Conservation (phyloP, 2,888 invertebrate species). For the Entomobrya multifasciata region DNA sequence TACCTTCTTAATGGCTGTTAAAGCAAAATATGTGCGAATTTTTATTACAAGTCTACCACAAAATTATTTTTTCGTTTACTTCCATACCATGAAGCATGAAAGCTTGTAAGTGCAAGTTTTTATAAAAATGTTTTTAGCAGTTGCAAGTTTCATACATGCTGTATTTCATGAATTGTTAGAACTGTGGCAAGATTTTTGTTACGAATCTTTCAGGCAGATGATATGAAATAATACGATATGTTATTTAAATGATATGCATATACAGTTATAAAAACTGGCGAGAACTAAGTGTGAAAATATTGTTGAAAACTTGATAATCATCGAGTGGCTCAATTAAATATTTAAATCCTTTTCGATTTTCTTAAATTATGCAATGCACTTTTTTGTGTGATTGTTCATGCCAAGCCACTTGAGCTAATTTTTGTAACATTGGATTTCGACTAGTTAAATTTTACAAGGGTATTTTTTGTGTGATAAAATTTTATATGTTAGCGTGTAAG, state of each 20-base stretch:
- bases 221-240: too few relatives aligned
- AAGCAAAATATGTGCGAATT: slow-evolving; percentile 61
- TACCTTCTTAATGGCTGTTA: slow-evolving; percentile 58
- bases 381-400: neutral
- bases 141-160: too few relatives aligned
- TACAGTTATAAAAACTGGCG: slow-evolving; percentile 31
- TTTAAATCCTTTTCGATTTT: neutral
- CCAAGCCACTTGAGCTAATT: too few relatives aligned
- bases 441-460: slow-evolving; percentile 3
- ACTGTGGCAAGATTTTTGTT: too few relatives aligned
- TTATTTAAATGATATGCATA: slow-evolving; percentile 49
- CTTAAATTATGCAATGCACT: neutral
- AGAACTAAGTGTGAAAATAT: slow-evolving; percentile 61
- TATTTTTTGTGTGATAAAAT: slow-evolving; percentile 18
- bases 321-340: neutral
- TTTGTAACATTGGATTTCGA: too few relatives aligned
- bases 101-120: too few relatives aligned
- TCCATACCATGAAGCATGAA: slow-evolving; percentile 11
- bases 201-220: too few relatives aligned
- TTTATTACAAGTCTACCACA: slow-evolving; percentile 63
- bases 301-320: slow-evolving; percentile 53
- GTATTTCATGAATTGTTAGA: too few relatives aligned
- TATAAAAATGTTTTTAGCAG: too few relatives aligned
- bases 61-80: slow-evolving; percentile 35
- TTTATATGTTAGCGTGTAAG: slow-evolving; percentile 9